Base-by-base conservation (phyloP, 2,113 vertebrate genomes). In the Bucco capensis region DNA sequence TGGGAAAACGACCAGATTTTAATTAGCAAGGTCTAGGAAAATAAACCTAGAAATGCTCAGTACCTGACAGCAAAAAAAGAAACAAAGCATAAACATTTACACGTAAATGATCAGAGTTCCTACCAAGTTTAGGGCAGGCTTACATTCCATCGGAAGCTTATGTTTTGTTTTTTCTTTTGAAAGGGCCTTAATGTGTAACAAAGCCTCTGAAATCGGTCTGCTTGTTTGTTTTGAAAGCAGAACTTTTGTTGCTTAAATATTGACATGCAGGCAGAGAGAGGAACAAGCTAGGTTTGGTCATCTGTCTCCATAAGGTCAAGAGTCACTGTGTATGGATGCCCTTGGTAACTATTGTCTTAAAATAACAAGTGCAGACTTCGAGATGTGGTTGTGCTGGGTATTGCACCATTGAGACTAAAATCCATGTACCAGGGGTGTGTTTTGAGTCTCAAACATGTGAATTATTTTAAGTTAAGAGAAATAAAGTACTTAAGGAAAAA, bases 141-240 rank as follows among this genome's bases (percentile, higher is more conserved):
- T 33, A 1, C 2, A 3, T 64, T 66, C 13, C 6, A 21, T 47
- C 0, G 4, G 23, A 5, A 67, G 19, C 15, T 40, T 19, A 4
- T 3, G 37, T 69, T 35, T 6, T 6, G 51, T 21, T n/a, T n/a
- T n/a, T n/a, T n/a, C n/a, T 30, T 57, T 37, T 12, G 14, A 7
- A 58, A 14, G 5, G 7, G 5, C 37, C 8, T 47, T 88, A 44
- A 65, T 24, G 8, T 44, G 78, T 47, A 67, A 60, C n/a, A 9
- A 58, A 13, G 15, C 5, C 4, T 9, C 2, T 5, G 37, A 17
- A 70, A 40, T 46, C 15, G 18, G 12, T 24, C 12, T 16, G 8
- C 17, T 62, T 75, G 27, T 7, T 81, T 77, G 24, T 65, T 80
- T 33, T 46, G 54, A 37, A 87, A 79, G 60, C 38, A 44, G 21